Evolutionary conservation across 2,113 vertebrate genomes (phyloP).

Genomic region (Pseudolaguvia tuberculata): DNA sequence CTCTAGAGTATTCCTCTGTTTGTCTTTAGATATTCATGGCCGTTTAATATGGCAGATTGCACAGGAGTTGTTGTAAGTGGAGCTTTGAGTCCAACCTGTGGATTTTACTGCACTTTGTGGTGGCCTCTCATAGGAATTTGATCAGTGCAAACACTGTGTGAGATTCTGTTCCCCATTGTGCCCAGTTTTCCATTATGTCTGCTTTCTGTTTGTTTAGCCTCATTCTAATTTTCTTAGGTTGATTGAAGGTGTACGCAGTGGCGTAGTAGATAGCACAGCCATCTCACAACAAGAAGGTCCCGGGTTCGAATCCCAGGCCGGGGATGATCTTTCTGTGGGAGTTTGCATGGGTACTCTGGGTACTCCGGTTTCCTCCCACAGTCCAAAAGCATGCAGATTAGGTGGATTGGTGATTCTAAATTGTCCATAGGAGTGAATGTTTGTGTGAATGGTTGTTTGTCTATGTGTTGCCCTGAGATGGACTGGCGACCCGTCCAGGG

Average conservation of each 20-base stretch:
- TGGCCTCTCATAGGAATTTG: conserved; percentile 17
- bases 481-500: too few relatives aligned
- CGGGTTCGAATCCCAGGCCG: too few relatives aligned
- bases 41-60: conserved; percentile 42
- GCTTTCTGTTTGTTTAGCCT: not conserved
- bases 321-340: too few relatives aligned
- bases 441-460: too few relatives aligned
- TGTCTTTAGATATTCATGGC: conserved; percentile 37
- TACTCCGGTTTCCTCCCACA: too few relatives aligned
- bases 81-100: conserved; percentile 24
- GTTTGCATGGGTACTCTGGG: too few relatives aligned
- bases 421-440: too few relatives aligned
- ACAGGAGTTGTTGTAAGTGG: conserved; percentile 30
- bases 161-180: not conserved
- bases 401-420: too few relatives aligned
- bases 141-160: conserved; percentile 12
- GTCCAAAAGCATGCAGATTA: too few relatives aligned
- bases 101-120: conserved; percentile 7
- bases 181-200: conserved; percentile 18
- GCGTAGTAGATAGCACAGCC: too few relatives aligned
- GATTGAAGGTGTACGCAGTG: conserved; percentile 26
- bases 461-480: too few relatives aligned
- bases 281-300: too few relatives aligned
- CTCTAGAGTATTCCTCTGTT: conserved; percentile 35
- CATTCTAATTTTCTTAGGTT: not conserved